A percentile compares a stretch with the other conserved stretches of the same genome.
Evolutionary conservation across 2,113 vertebrate species (phyloP).

Genomic region (Leuciscus idus): DNA sequence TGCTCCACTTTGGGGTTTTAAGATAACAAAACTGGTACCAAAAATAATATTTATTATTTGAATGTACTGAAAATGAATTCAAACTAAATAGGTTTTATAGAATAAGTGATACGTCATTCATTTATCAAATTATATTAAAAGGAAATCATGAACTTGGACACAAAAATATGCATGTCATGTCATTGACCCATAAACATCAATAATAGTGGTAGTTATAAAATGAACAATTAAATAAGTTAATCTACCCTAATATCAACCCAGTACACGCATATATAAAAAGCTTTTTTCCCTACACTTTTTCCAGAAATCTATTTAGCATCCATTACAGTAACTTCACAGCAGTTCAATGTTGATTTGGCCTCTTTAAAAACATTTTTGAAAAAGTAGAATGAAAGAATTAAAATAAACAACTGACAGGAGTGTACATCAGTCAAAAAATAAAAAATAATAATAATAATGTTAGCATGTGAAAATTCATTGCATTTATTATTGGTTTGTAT

Average conservation of each 20-base stretch:
- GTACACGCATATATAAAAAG: neutral
- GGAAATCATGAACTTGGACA: no score
- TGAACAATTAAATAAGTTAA: neutral
- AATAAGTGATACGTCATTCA: no score
- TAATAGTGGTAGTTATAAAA: neutral
- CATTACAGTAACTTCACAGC: neutral
- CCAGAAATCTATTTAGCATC: neutral
- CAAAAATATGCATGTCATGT: no score
- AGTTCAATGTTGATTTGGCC: neutral
- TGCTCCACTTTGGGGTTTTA: no score
- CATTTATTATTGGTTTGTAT: conserved; percentile 3
- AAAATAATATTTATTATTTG: no score
- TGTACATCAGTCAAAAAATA: neutral
- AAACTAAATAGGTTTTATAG: no score
- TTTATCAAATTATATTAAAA: no score
- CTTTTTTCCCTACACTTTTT: neutral
- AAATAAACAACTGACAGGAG: neutral
- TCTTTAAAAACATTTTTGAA: neutral
- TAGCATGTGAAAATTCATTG: conserved; percentile 10
- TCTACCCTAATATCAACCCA: neutral
- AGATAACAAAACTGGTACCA: no score
- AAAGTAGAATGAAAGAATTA: neutral
- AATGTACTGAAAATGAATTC: no score
- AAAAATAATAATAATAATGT: neutral
- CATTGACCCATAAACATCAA: neutral